Conservation (phyloP, 2,888 invertebrate genomes). For the Melanostoma scalare region DNA sequence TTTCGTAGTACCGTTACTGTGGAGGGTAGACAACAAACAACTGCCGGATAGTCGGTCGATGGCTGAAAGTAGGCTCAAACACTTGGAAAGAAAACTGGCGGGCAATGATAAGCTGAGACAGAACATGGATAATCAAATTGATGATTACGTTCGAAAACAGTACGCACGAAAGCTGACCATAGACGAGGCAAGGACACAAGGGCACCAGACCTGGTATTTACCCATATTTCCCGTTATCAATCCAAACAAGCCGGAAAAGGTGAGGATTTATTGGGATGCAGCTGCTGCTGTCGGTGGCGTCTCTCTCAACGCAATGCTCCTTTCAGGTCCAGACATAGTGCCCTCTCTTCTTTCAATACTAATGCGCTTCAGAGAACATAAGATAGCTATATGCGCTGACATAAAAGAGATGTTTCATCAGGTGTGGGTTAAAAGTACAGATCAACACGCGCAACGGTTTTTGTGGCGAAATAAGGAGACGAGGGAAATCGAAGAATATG, state of each 20-base stretch:
- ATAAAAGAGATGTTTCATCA: slow-evolving; percentile 8
- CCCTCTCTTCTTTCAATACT: not conserved
- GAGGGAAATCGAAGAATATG: slow-evolving; percentile 4
- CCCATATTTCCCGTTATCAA: slow-evolving; percentile 8
- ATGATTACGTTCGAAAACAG: not conserved
- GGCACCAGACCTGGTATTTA: slow-evolving; percentile 5
- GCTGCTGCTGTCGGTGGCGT: slow-evolving; percentile 3
- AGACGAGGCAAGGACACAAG: not conserved
- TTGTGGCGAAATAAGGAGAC: slow-evolving; percentile 4
- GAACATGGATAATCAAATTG: not conserved
- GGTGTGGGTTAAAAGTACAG: not conserved
- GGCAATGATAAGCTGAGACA: not conserved
- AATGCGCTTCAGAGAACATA: not conserved
- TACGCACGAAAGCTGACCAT: slow-evolving; percentile 4
- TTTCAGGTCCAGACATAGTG: not conserved
- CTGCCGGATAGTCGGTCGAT: not conserved
- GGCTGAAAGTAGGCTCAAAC: not conserved
- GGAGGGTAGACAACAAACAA: not conserved
- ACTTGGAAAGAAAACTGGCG: slow-evolving; percentile 2
- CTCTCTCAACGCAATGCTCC: too few species aligned
- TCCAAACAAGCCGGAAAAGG: not conserved
- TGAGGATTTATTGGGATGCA: slow-evolving; percentile 20
- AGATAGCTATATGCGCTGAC: not conserved
- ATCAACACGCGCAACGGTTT: slow-evolving; percentile 20
- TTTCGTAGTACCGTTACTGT: slow-evolving; percentile 18